Evolutionary conservation across 2,797 vertebrate genomes (phyloP), one percentile per base, ranked within the genome.

Genomic region (Siniperca obscura): DNA sequence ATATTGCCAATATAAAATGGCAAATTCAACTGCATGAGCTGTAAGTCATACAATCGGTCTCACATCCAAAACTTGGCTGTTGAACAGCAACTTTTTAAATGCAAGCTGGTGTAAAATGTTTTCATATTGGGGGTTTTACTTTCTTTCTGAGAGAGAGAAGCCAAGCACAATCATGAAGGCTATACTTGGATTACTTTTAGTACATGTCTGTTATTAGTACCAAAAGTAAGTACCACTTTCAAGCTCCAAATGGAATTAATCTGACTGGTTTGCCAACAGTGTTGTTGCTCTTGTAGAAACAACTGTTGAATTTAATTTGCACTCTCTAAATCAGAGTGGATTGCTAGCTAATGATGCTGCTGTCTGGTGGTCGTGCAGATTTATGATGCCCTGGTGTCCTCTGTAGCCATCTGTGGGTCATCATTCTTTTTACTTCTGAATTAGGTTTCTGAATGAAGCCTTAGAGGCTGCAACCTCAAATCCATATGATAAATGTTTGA

Each of bases 311-410:
- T 77, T 68, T 60, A 19, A 57, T 83, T 62, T 61, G 38, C 19
- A 44, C 42, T 65, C 7, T 5, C 46, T 67, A 30, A 81, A 70
- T 44, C 40, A 53, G 22, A 69, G 71, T 25, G 50, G 71, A 65
- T 62, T 46, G 76, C 62, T 52, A 1, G 71, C 67, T 53, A 81
- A 74, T n/a, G 72, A 4, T 48, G 61, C 34, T 36, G 25, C 62
- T 22, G 66, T 57, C 61, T 42, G 53, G 19, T 7, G 30, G 22
- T 53, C 50, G 38, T 21, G 40, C 67, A 62, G 30, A 50, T 71
- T 61, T n/a, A 75, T 16, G 56, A 64, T 8, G 21, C 62, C 44
- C 78, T 14, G 2, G 46, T 36, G 84, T 79, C 73, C 73, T 70
- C 80, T 67, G 46, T 0, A 30, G 21, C 30, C 53, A 38, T 75